Evolutionary conservation across 2,797 vertebrate species (phyloP), one percentile per base, ranked within the genome.

Genomic region (Lepus oiostolus): DNA sequence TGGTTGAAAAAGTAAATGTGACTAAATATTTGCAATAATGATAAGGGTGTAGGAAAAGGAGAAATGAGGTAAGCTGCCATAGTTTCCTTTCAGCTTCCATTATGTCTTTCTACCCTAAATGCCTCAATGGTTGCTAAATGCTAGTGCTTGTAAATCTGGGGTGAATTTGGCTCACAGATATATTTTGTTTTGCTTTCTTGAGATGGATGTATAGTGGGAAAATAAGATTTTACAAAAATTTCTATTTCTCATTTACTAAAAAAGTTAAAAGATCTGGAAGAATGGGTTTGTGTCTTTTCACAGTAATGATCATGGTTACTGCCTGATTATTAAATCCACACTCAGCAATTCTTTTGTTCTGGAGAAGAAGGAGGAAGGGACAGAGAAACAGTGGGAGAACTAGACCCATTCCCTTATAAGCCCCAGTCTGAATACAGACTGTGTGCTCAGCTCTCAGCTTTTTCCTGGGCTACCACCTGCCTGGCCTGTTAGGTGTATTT

Each of bases 221-320:
- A 76, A 60, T 85, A 13, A 75, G 2, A 50, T 62, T 87, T 94
- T 50, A 68, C 9, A 9, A 77, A 85, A 93, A 90, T 67, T 85
- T 63, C 19, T 67, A 38, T 84, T 79, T 88, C 10, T 86, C 11
- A 50, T 65, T 62, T 50, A 28, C 32, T 77, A 67, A 82, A 63
- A 22, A 77, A 9, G 82, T 77, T 47, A 67, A 58, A 74, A 90
- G 2, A 38, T 42, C 16, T 88, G 26, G 5, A 42, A 35, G 4
- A 58, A 0, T 9, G 2, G 38, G 16, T 84, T 93, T 30, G 6
- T 42, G 3, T 60, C n/a, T 42, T 93, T 81, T 72, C 17, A 52
- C n/a, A 6, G 8, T 47, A 38, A n/a, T 47, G 32, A 22, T 42
- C 52, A 50, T 50, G 3, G 5, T 30, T 42, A 4, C 12, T 2